phyloP scores from a whole-genome alignment of 64 coral and sea anemone genomes.

The Pachyseris speciosa region DNA sequence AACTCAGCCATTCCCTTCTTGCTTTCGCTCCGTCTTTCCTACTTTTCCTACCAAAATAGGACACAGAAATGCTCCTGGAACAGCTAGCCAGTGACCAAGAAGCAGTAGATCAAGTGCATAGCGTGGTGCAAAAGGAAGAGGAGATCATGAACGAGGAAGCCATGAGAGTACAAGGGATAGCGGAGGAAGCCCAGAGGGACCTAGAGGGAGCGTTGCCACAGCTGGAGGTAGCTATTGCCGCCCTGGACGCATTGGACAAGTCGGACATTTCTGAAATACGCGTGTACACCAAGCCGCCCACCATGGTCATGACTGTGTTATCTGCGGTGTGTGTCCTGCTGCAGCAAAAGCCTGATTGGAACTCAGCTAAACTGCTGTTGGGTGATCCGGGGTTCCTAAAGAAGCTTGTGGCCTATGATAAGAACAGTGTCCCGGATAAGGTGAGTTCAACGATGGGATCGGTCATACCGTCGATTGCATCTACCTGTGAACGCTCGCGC shows the following conservation, averaged over 20 bases:
- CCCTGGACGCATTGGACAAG: constrained; percentile 88
- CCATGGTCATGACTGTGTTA: constrained; percentile 98
- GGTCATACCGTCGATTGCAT: no score
- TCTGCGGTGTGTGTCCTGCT: constrained; percentile 90
- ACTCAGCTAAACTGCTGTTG: constrained; percentile 88
- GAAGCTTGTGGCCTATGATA: constrained; percentile 86
- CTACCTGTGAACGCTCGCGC: no score
- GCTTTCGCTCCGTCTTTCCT: neutral
- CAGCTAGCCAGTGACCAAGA: constrained; percentile 94
- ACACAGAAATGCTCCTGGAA: constrained; percentile 92
- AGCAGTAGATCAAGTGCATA: constrained; percentile 94
- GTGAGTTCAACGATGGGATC: no score
- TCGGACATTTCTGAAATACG: constrained; percentile 98
- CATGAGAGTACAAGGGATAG: constrained; percentile 78
- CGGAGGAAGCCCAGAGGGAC: constrained; percentile 88
- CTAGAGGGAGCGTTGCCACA: constrained; percentile 88
- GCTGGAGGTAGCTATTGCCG: constrained; percentile 76
- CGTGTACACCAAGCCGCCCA: constrained; percentile 95
- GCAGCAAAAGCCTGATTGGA: constrained; percentile 98
- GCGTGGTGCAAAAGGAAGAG: constrained; percentile 91
- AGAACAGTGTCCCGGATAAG: constrained; percentile 84
- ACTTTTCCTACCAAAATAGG: constrained; percentile 28
- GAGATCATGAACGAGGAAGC: constrained; percentile 96
- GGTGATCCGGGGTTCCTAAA: constrained; percentile 92
- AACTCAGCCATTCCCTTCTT: neutral